A percentile compares a stretch with the other conserved stretches of the same genome.
Conservation (phyloP, 2,113 vertebrate species). For the Cyanistes caeruleus region DNA sequence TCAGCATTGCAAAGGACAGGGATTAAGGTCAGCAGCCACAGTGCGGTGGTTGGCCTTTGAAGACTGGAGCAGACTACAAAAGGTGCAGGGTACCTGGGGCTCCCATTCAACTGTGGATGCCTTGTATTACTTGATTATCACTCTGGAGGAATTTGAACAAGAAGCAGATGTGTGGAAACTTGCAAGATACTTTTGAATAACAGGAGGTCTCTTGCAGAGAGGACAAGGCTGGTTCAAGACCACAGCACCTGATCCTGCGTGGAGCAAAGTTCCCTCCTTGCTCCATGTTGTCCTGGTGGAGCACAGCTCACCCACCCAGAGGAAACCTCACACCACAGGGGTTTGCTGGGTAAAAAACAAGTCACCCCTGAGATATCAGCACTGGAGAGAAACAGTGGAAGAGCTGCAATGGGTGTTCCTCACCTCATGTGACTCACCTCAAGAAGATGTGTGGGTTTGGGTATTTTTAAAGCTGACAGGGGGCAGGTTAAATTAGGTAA, state of each 20-base stretch:
- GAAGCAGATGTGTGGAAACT: not conserved
- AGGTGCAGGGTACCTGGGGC: not conserved
- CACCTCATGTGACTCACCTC: rapidly evolving
- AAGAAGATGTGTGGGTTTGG: not conserved
- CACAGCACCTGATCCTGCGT: rapidly evolving
- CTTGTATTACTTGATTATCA: not conserved
- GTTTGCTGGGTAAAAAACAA: not conserved
- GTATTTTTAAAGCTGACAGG: not conserved
- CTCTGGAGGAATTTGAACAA: not conserved
- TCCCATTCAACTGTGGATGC: not conserved
- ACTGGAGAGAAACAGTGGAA: not conserved
- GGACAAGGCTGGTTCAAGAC: not conserved
- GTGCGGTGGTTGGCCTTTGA: not conserved
- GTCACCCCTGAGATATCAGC: not conserved
- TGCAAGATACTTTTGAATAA: not conserved
- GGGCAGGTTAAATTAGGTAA: not conserved
- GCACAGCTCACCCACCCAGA: not conserved
- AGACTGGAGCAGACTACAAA: not conserved
- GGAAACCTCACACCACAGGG: not conserved
- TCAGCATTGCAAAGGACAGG: not conserved
- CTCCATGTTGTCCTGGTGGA: rapidly evolving
- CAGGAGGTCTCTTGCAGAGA: not conserved
- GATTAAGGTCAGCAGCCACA: not conserved
- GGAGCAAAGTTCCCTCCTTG: not conserved
- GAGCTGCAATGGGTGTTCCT: not conserved